phyloP scores from a whole-genome alignment of 2,888 invertebrate genomes.

The Cremastobaeus sp. region DNA sequence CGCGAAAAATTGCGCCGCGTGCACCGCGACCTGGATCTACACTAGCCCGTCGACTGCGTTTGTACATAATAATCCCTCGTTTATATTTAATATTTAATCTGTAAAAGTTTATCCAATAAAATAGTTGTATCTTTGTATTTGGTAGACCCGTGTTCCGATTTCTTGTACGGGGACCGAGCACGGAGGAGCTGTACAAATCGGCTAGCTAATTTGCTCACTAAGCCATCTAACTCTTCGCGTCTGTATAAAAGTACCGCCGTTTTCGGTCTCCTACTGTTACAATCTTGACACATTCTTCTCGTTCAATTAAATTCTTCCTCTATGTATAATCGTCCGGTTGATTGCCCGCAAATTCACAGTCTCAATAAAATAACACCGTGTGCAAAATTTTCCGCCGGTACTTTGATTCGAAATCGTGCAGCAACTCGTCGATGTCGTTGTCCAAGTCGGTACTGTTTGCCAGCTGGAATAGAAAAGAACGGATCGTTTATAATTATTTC shows the following conservation, averaged over 20 bases:
- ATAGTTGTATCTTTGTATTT: conserved; percentile 39
- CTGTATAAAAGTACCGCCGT: conserved; percentile 24
- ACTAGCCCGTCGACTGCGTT: conserved; percentile 76
- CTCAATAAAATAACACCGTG: conserved; percentile 95
- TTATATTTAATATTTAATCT: conserved; percentile 5
- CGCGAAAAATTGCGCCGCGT: conserved; percentile 93
- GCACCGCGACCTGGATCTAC: conserved; percentile 91
- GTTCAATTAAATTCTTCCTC: neutral
- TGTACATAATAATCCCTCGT: conserved; percentile 14
- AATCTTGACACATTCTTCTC: neutral
- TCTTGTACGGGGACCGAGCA: conserved; percentile 21
- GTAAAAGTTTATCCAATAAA: conserved; percentile 41
- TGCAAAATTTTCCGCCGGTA: conserved; percentile 92
- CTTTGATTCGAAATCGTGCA: conserved; percentile 95
- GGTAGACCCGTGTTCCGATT: conserved; percentile 33
- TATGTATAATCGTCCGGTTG: conserved; percentile 8
- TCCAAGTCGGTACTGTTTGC: conserved; percentile 94
- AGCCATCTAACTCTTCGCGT: neutral
- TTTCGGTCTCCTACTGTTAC: conserved; percentile 5
- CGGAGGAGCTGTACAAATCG: conserved; percentile 1
- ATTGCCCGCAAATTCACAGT: neutral
- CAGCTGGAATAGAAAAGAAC: conserved; percentile 81
- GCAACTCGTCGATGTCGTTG: conserved; percentile 97
- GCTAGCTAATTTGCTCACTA: too few species aligned
- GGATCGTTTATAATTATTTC: too few species aligned